These are phyloP conservation scores for Lycopodina hypogea DNA, from an alignment of 37 sponge, comb jelly and placozoan species.

Conservation along the genomic window DNA sequence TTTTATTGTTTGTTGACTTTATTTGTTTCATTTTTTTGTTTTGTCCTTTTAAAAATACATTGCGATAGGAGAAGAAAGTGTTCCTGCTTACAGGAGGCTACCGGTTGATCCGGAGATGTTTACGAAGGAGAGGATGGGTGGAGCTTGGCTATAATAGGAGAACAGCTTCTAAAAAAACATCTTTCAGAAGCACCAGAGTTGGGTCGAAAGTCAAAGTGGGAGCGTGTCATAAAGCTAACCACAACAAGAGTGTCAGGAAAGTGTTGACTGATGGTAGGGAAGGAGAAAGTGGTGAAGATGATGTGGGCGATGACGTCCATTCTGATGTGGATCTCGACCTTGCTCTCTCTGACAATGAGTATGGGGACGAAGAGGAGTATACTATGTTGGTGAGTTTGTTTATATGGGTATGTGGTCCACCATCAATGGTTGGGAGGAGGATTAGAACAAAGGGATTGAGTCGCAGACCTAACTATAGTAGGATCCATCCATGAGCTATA, in stretches of 20 bases:
- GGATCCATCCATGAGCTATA: too few species aligned
- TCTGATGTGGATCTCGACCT: slow-evolving; percentile 31
- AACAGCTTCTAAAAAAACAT: neutral
- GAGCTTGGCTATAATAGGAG: slow-evolving; percentile 63
- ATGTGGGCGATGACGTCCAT: slow-evolving; percentile 29
- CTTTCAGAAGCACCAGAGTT: neutral
- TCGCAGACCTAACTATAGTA: too few species aligned
- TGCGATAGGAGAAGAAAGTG: slow-evolving; percentile 66
- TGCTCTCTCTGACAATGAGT: slow-evolving; percentile 45
- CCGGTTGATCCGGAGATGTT: slow-evolving; percentile 53
- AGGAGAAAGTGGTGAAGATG: slow-evolving; percentile 7
- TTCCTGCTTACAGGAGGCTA: slow-evolving; percentile 82
- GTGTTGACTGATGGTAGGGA: neutral
- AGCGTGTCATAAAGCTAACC: neutral
- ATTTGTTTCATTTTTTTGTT: too few species aligned
- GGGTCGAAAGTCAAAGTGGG: neutral
- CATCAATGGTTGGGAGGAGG: too few species aligned
- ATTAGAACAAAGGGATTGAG: too few species aligned
- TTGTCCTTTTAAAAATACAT: too few species aligned
- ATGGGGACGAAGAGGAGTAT: slow-evolving; percentile 81
- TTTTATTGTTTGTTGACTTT: too few species aligned
- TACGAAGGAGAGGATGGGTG: slow-evolving; percentile 89
- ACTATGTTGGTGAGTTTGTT: slow-evolving; percentile 46
- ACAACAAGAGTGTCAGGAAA: neutral
- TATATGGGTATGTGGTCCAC: neutral